phyloP scores from a whole-genome alignment of 2,888 invertebrate genomes.

The Hirtodrosophila alboralis region DNA sequence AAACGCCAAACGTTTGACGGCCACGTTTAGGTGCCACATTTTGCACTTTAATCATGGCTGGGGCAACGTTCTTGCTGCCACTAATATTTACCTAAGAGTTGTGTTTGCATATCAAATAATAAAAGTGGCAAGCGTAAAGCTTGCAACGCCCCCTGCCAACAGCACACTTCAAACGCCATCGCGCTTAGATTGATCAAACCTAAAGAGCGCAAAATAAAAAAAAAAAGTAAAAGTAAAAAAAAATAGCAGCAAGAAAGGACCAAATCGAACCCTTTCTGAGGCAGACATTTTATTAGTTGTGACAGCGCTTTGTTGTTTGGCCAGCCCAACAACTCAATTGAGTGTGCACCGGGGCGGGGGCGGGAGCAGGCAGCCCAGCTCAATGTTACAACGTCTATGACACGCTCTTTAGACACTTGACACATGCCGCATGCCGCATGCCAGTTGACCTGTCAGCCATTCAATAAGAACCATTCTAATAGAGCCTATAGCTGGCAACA shows the following conservation, averaged over 20 bases:
- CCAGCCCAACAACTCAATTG: constrained; percentile 54
- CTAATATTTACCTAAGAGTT: constrained; percentile 42
- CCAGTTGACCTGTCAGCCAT: constrained; percentile 62
- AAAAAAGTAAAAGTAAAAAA: constrained; percentile 9
- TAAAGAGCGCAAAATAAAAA: constrained; percentile 14
- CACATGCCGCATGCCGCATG: constrained; percentile 56
- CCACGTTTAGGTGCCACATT: constrained; percentile 57
- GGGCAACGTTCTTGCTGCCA: constrained; percentile 9
- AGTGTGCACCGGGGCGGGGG: constrained; percentile 8
- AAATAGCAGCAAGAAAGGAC: constrained; percentile 10
- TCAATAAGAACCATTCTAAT: constrained; percentile 46
- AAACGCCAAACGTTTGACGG: constrained; percentile 34
- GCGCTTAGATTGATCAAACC: constrained; percentile 59
- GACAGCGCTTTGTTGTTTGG: constrained; percentile 75
- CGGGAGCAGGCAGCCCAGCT: constrained; percentile 38
- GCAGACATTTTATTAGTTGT: constrained; percentile 77
- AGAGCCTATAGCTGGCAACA: constrained; percentile 26
- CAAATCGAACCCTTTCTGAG: constrained; percentile 52
- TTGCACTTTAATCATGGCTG: constrained; percentile 60
- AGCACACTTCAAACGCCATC: constrained; percentile 66
- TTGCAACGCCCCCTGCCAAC: constrained; percentile 42
- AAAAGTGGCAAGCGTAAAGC: constrained; percentile 60
- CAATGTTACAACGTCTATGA: constrained; percentile 59
- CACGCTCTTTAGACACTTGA: constrained; percentile 74
- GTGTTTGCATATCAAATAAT: constrained; percentile 80